Evolutionary conservation across 2,113 vertebrate genomes (phyloP), one percentile per base, ranked within the genome.

Genomic region (Macquaria australasica): DNA sequence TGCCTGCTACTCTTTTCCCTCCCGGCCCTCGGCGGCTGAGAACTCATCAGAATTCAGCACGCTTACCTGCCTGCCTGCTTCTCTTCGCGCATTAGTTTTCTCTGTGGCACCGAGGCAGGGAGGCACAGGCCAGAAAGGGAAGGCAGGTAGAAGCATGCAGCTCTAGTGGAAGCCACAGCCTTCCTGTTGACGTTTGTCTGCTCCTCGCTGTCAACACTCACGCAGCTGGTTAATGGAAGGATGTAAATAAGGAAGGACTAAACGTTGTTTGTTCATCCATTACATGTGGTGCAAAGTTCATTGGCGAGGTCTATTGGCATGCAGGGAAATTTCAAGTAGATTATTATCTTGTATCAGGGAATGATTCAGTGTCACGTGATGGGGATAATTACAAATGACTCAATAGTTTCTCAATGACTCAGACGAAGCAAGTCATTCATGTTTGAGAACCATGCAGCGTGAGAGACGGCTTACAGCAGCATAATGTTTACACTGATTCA

Each of bases 31-130:
- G 2, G 78, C 37, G 62, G 77, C 66, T 9, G 85, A 79, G 86
- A 77, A 15, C 88, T 91, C 81, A 93, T 93, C 90, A 73, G 89
- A 74, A 92, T 92, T 81, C 91, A 74, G 80, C 70, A 68, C 82
- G 75, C 76, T 86, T 15, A 89, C 88, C 91, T 77, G 81, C 67
- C 78, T 62, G 77, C 76, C 85, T 77, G 80, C 66, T 81, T 89
- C 85, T 88, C 76, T 84, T 87, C 87, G 56, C 15, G 60, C 89
- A 48, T 85, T 79, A 18, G 41, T 85, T 87, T 82, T 81, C 62
- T 21, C 66, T 18, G n/a, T 82, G 88, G 66, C 82, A 56, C 64
- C 10, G 0, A 62, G 31, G 72, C 62, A 8, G 78, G 82, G 74
- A 80, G 74, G 69, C 73, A 50, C 79, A 53, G 62, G 56, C 79